Evolutionary conservation across 1,140 invertebrate species (phyloP).

Genomic region (Carposina sasakii): DNA sequence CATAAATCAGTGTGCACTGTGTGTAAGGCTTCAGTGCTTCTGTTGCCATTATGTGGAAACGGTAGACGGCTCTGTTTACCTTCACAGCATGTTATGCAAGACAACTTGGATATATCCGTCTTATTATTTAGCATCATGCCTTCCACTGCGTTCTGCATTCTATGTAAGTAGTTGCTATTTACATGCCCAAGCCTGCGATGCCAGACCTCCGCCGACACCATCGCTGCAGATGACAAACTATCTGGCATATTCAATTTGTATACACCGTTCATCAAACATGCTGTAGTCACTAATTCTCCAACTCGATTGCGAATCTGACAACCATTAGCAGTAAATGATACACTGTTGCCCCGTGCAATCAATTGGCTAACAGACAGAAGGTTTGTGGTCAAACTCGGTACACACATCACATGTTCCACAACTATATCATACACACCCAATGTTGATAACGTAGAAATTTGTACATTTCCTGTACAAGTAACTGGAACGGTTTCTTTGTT

Average conservation of each 20-base stretch:
- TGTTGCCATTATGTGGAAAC: no score
- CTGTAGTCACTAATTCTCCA: no score
- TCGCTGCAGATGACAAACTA: no score
- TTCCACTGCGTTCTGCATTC: conserved; percentile 28
- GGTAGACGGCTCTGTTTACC: background rate
- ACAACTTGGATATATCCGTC: conserved; percentile 19
- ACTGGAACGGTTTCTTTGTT: conserved; percentile 32
- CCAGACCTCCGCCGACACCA: no score
- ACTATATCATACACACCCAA: conserved; percentile 18
- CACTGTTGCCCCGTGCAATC: conserved; percentile 24
- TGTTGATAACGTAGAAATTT: conserved; percentile 19
- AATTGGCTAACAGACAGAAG: conserved; percentile 27
- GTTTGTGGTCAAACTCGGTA: conserved; percentile 21
- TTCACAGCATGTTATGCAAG: conserved; percentile 14
- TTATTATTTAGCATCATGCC: conserved; percentile 17
- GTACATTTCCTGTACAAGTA: conserved; percentile 29
- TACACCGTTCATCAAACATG: no score
- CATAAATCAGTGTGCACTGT: no score
- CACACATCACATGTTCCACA: conserved; percentile 24
- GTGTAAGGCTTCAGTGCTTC: no score
- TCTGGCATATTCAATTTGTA: no score
- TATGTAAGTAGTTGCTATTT: conserved; percentile 28
- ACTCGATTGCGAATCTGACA: no score
- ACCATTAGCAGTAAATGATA: no score
- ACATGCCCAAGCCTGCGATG: conserved; percentile 38